Conservation (phyloP, 1,140 invertebrate species). For the Drosophila lini region DNA sequence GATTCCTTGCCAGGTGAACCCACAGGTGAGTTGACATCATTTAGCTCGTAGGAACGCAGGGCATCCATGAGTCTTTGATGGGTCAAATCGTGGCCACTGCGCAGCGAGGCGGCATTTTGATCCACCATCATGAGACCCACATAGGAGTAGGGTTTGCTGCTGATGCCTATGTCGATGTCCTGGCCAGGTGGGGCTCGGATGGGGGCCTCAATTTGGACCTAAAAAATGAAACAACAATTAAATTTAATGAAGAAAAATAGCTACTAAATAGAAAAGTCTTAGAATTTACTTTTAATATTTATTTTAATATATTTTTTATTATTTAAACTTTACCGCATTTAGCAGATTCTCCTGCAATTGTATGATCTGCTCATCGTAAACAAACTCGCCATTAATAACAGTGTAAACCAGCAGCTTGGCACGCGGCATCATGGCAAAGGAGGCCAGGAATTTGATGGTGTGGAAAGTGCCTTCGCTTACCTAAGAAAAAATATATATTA, state of each 20-base stretch:
- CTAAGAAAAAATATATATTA: not conserved
- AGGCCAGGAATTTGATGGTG: slow-evolving; percentile 88
- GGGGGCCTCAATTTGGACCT: slow-evolving; percentile 83
- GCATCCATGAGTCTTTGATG: slow-evolving; percentile 82
- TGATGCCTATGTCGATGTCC: slow-evolving; percentile 90
- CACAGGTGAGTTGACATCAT: slow-evolving; percentile 71
- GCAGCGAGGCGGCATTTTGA: slow-evolving; percentile 92
- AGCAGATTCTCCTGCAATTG: slow-evolving; percentile 91
- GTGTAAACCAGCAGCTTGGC: slow-evolving; percentile 93
- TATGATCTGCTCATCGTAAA: slow-evolving; percentile 93
- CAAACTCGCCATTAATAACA: slow-evolving; percentile 91
- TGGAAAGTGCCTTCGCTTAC: slow-evolving; percentile 80
- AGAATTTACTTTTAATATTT: not conserved
- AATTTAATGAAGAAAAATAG: not conserved
- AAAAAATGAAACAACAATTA: rapidly evolving
- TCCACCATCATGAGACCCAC: slow-evolving; percentile 95
- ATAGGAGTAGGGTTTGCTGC: slow-evolving; percentile 93
- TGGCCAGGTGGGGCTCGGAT: slow-evolving; percentile 89
- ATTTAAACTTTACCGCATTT: slow-evolving; percentile 87
- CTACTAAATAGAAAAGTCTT: too few relatives aligned
- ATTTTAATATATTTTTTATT: too few relatives aligned
- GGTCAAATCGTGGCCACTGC: slow-evolving; percentile 85
- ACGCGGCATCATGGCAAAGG: slow-evolving; percentile 93
- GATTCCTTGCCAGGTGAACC: slow-evolving; percentile 81
- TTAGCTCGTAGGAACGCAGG: slow-evolving; percentile 84